phyloP scores from a whole-genome alignment of 2,888 invertebrate species.

The Minunthozetes semirufus region DNA sequence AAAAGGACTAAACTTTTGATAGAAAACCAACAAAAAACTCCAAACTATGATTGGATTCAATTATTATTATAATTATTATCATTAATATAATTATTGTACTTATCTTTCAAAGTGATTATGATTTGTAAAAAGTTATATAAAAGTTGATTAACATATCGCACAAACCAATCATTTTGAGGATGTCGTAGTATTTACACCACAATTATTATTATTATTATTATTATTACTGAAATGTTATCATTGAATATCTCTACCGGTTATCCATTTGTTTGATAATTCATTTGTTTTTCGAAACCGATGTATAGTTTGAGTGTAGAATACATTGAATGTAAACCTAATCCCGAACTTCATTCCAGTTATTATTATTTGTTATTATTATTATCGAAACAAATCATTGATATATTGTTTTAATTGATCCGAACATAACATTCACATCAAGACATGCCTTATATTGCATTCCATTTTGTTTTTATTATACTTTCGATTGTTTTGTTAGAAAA shows the following conservation, averaged over 20 bases:
- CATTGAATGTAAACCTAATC: constrained; percentile 9
- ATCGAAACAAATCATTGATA: not conserved
- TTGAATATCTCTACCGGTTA: constrained; percentile 1
- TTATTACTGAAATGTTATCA: constrained; percentile 12
- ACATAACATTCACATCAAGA: constrained; percentile 10
- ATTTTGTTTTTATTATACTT: constrained; percentile 1
- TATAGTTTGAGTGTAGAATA: not conserved
- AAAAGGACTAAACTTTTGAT: too few species aligned
- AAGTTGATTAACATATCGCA: constrained; percentile 15
- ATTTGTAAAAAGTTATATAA: constrained; percentile 20
- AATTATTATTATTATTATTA: constrained; percentile 26
- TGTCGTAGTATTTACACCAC: constrained; percentile 23
- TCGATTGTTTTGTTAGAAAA: constrained; percentile 14
- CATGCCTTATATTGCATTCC: constrained; percentile 16
- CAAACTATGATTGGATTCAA: not conserved
- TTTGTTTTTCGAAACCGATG: not conserved
- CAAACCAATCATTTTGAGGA: constrained; percentile 10
- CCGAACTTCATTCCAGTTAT: not conserved
- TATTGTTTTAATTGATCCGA: not conserved
- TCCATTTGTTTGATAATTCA: constrained; percentile 23
- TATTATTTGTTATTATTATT: not conserved
- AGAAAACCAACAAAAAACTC: too few species aligned
- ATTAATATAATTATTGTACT: constrained; percentile 15
- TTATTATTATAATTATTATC: not conserved
- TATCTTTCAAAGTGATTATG: not conserved